phyloP scores from a whole-genome alignment of 2,888 invertebrate species.

The Ophion slaviceki region DNA sequence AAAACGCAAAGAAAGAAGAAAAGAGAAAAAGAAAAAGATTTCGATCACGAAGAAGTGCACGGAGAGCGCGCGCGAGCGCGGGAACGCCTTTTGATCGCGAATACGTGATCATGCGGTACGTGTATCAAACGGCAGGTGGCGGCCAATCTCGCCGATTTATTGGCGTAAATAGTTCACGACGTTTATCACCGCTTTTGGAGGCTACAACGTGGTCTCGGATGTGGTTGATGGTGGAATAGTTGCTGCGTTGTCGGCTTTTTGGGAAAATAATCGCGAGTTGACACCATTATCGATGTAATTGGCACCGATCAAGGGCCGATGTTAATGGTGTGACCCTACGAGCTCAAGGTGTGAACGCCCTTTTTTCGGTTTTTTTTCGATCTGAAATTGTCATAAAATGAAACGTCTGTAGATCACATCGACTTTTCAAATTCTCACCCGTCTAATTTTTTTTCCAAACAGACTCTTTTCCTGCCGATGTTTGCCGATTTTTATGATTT shows the following conservation, averaged over 20 bases:
- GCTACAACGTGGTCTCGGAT: not conserved
- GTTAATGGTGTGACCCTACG: no score
- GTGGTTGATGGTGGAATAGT: not conserved
- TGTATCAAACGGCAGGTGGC: conserved; percentile 76
- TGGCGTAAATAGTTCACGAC: conserved; percentile 36
- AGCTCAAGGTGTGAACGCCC: no score
- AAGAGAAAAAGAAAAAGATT: not conserved
- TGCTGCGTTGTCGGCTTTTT: not conserved
- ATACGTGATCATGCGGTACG: conserved; percentile 15
- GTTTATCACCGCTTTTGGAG: conserved; percentile 53
- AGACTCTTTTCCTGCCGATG: no score
- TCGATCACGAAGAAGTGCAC: conserved; percentile 43
- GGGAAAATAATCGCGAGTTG: no score
- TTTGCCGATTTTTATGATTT: no score
- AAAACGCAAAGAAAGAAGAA: not conserved
- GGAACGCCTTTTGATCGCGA: conserved; percentile 50
- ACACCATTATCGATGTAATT: no score
- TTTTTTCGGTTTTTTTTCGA: no score
- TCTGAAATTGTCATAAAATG: no score
- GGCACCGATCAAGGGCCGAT: no score
- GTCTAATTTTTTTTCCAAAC: no score
- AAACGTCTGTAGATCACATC: no score
- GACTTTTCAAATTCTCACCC: no score
- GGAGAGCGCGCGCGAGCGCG: conserved; percentile 13
- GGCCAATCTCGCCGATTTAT: conserved; percentile 78